phyloP scores from a whole-genome alignment of 1,140 invertebrate species.

The Papilio dardanus region DNA sequence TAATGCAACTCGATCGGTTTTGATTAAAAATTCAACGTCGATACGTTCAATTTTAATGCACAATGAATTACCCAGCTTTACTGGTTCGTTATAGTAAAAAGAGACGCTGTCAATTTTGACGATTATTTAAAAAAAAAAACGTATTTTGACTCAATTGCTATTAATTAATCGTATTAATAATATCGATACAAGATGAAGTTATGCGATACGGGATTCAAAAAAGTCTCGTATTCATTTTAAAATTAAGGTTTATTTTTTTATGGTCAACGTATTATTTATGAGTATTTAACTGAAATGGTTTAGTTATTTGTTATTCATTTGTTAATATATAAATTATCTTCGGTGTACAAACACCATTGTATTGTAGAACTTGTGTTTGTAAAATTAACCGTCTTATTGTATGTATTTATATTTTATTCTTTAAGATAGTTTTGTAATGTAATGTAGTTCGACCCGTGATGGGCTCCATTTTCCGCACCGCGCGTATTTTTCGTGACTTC shows the following conservation, averaged over 20 bases:
- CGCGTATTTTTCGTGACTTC: too few species aligned
- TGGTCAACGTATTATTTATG: background rate
- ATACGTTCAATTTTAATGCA: slow-evolving; percentile 17
- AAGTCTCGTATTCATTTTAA: background rate
- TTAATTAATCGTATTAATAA: slow-evolving; percentile 24
- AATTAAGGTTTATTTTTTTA: background rate
- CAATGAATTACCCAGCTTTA: slow-evolving; percentile 8
- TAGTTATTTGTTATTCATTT: too few species aligned
- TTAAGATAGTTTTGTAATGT: too few species aligned
- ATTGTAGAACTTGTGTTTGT: too few species aligned
- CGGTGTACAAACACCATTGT: too few species aligned
- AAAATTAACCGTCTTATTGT: too few species aligned
- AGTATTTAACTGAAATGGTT: background rate
- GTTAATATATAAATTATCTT: too few species aligned
- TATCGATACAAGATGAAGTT: slow-evolving; percentile 20
- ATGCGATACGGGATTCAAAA: slow-evolving; percentile 11
- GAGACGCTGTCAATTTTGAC: slow-evolving; percentile 15
- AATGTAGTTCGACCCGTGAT: too few species aligned
- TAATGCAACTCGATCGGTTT: slow-evolving; percentile 19
- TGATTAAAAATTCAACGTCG: slow-evolving; percentile 22
- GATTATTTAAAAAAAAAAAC: slow-evolving; percentile 35
- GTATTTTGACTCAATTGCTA: slow-evolving; percentile 27
- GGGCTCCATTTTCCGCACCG: too few species aligned
- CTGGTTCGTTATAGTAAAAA: slow-evolving; percentile 26
- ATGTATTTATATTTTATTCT: too few species aligned